Conservation (phyloP, 1,140 invertebrate genomes). For the Hypothenemus hampei region DNA sequence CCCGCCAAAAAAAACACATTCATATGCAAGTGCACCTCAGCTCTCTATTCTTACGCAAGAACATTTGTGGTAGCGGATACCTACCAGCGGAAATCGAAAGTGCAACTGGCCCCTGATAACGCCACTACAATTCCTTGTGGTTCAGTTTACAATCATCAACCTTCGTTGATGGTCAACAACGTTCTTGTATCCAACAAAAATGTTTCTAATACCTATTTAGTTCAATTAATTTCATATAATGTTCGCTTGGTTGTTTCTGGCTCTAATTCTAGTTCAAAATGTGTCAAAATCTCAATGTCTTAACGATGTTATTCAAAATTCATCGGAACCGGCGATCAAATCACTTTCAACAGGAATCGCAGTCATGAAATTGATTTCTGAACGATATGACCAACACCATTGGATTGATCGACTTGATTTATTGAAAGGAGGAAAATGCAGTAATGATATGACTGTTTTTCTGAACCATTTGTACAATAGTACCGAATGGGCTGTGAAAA, state of each 20-base stretch:
- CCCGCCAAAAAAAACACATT: no score
- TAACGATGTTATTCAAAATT: no score
- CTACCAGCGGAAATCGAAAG: slow-evolving; percentile 17
- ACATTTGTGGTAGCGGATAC: neutral
- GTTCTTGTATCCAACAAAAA: neutral
- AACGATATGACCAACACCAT: slow-evolving; percentile 60
- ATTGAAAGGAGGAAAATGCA: slow-evolving; percentile 50
- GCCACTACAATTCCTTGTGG: neutral
- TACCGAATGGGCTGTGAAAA: slow-evolving; percentile 63
- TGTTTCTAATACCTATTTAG: neutral
- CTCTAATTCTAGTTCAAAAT: no score
- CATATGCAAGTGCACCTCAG: neutral
- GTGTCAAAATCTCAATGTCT: no score
- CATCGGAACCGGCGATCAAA: neutral
- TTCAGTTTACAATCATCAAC: neutral
- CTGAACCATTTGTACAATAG: slow-evolving; percentile 53
- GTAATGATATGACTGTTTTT: slow-evolving; percentile 53
- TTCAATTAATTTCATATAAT: neutral
- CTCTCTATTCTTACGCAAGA: slow-evolving; percentile 4
- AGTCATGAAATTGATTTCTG: slow-evolving; percentile 56
- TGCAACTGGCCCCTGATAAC: neutral
- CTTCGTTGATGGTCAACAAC: neutral
- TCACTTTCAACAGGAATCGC: neutral
- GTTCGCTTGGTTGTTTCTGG: neutral
- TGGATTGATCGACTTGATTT: slow-evolving; percentile 50